Base-by-base conservation (phyloP, 2,888 invertebrate genomes). In the Lithophane socia region DNA sequence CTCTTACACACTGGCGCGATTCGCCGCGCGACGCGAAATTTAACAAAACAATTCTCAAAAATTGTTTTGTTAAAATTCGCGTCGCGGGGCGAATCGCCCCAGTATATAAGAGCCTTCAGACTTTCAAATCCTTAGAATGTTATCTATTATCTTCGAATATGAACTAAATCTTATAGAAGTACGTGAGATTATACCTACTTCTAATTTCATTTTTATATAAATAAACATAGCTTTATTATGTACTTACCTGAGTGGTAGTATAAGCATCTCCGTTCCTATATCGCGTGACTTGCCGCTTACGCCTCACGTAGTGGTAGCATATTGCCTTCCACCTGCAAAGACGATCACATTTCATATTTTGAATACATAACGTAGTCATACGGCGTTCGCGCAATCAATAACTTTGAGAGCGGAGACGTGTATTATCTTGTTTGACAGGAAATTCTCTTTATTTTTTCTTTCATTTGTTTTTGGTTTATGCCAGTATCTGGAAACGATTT, bases 261-360 rank as follows among this genome's bases (percentile, higher is more conserved):
- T 98, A 98, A 67, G 98, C 98, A 93, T 98, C 98, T 12, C 98
- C 98, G 92, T 98, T 98, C 74, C 98, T 97, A 92, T 98, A 98
- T 81, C 98, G 97, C 83, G 98, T 98, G 89, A 98, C 97, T 92
- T 98, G 98, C 75, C 98, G 96, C 90, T 98, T 97, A 84, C 98
- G 97, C 60, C 98, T 94, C 80, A 98, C 98, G 94, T 98, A 98
- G 94, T 98, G 98, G 93, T 98, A 98, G 93, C 98, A 98, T 77
- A 98, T 97, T 65, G 98, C 98, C 92, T 98, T 98, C 98, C 98
- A 98, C 97, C 97, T 97, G 93, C 54, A 91, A 91, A 76, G 54
- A 73, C 54, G 82, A 74, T 65, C 75, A 71, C 64, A 80, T 87
- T 73, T 82, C 73, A 85, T 80, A 82, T 77, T 87, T 75, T 75